Base-by-base conservation (phyloP, 2,888 invertebrate genomes). In the Drosophila pseudotalamancana region DNA sequence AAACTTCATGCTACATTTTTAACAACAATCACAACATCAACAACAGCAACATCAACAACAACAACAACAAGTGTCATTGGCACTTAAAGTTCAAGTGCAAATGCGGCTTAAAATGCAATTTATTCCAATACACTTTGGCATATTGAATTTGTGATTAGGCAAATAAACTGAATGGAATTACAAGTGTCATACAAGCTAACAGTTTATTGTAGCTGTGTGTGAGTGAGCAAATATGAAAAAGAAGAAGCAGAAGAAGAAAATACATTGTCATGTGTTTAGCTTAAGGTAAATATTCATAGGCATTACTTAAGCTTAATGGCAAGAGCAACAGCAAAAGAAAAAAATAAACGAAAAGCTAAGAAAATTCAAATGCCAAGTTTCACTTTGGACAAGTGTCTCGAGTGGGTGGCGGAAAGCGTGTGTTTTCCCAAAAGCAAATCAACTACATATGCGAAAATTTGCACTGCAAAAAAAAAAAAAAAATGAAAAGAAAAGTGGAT, bases 101-200 rank as follows among this genome's bases (percentile, higher is more conserved):
- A 43, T 63, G 79, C 48, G 56, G 46, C 54, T 34, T 34, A 42
- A 72, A 70, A 63, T 68, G 81, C 63, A 84, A 88, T 82, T 82
- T 88, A 66, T 88, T 87, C 81, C 66, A 83, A 83, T 81, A 86
- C 81, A 86, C 77, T 82, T 82, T 83, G 73, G 55, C 77, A 85
- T 87, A 84, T 88, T 88, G 83, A 88, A 88, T 84, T 77, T 84
- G 70, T 72, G 88, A 84, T 84, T 85, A 84, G 88, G 88, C 65
- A 88, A 88, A 84, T 84, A 84, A 84, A 84, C 69, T 85, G 63
- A 70, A 64, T 68, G 70, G 71, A 70, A 68, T 87, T 81, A 87
- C 85, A 84, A 74, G 78, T 69, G 76, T 51, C 57, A 56, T 71
- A 64, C 68, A 57, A 80, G 71, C 49, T 53, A 62, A 59, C 64